Percentiles rank a stretch among this genome's conserved stretches.
Conservation (phyloP, 1,140 invertebrate species). For the Drosophila yakuba region DNA sequence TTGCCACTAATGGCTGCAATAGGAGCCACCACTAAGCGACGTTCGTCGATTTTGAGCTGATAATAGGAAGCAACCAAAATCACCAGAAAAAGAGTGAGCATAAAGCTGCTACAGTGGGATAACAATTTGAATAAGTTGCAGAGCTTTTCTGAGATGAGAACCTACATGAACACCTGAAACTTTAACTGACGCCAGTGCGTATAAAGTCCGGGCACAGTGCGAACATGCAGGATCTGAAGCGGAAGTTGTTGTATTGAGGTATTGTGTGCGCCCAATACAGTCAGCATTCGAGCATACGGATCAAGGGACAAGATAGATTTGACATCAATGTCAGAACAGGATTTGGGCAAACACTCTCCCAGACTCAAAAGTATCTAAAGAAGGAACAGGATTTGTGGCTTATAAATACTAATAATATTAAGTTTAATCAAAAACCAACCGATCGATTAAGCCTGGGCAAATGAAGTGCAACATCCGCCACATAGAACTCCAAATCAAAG, state of each 20-base stretch:
- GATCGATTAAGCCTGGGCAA: slow-evolving; percentile 59
- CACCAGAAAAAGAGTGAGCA: slow-evolving; percentile 67
- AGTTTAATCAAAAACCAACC: slow-evolving; percentile 32
- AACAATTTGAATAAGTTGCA: not conserved
- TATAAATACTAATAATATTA: not conserved
- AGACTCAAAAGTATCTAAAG: slow-evolving; percentile 62
- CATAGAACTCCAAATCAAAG: slow-evolving; percentile 76
- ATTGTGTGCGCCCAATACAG: slow-evolving; percentile 62
- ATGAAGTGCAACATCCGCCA: slow-evolving; percentile 63
- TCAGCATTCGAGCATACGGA: slow-evolving; percentile 85
- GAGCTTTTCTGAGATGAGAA: slow-evolving; percentile 18
- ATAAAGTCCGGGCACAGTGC: slow-evolving; percentile 90
- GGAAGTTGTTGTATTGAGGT: slow-evolving; percentile 53
- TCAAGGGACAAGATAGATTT: slow-evolving; percentile 86
- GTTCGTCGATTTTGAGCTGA: slow-evolving; percentile 66
- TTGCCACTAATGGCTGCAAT: slow-evolving; percentile 80
- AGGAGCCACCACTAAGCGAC: slow-evolving; percentile 49
- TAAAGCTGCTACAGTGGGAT: slow-evolving; percentile 64
- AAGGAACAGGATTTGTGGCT: not conserved
- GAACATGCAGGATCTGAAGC: slow-evolving; percentile 86
- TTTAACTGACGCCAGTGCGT: slow-evolving; percentile 88
- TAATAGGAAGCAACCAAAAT: slow-evolving; percentile 77
- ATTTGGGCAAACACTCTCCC: slow-evolving; percentile 90
- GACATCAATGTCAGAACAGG: slow-evolving; percentile 88
- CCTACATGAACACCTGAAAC: slow-evolving; percentile 90